Evolutionary conservation across 2,888 invertebrate genomes (phyloP).

Genomic region (Lasioglossum zephyrum): DNA sequence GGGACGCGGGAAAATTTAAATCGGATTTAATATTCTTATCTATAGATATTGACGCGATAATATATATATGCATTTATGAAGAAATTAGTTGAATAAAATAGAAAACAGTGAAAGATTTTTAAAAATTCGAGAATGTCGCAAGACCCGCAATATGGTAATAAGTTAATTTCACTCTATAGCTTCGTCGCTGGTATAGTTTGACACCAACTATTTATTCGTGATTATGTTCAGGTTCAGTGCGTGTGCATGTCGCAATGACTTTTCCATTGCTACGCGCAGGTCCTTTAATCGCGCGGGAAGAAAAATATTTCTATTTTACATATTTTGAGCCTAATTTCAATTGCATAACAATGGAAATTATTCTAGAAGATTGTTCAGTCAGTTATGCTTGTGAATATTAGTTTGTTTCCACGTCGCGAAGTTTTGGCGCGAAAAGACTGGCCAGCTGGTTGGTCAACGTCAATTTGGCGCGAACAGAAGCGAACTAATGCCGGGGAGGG

Average conservation of each 20-base stretch:
- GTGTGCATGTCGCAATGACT: background rate
- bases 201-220: background rate
- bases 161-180: too few relatives aligned
- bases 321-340: background rate
- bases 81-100: too few relatives aligned
- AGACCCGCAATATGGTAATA: too few relatives aligned
- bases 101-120: too few relatives aligned
- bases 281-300: constrained; percentile 52
- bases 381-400: background rate
- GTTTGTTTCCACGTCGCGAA: background rate
- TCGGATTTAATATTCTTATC: too few relatives aligned
- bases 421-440: constrained; percentile 56
- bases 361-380: constrained; percentile 14
- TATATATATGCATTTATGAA: too few relatives aligned
- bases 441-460: constrained; percentile 43
- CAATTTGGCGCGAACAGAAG: constrained; percentile 49
- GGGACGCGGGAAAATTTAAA: too few relatives aligned
- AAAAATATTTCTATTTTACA: background rate
- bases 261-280: constrained; percentile 2
- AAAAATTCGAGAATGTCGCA: too few relatives aligned
- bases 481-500: background rate
- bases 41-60: too few relatives aligned
- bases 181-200: background rate
- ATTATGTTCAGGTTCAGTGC: background rate
- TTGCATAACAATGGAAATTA: background rate